Evolutionary conservation across 1,140 invertebrate species (phyloP).

Genomic region (Idris sp.): DNA sequence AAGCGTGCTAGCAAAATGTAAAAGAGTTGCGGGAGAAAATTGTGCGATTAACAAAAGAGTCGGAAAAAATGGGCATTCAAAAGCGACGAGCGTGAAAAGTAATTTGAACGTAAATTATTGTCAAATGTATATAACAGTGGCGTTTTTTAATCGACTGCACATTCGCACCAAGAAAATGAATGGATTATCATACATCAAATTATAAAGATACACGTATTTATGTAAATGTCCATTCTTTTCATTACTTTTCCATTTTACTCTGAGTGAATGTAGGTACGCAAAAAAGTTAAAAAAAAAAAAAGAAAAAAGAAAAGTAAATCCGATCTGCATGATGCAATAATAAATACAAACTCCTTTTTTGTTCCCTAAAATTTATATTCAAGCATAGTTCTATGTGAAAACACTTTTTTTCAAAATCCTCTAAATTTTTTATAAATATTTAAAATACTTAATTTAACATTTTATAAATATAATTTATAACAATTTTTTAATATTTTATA

Average conservation of each 20-base stretch:
- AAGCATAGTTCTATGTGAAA: no score
- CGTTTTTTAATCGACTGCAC: constrained; percentile 33
- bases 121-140: constrained; percentile 4
- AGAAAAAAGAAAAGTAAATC: constrained; percentile 52
- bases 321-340: constrained; percentile 66
- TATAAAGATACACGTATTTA: no score
- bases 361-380: no score
- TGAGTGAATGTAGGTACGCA: constrained; percentile 31
- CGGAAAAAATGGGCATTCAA: constrained; percentile 11
- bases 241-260: constrained; percentile 29
- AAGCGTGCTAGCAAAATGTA: constrained; percentile 3
- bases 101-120: constrained; percentile 33
- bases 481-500: no score
- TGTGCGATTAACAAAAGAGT: constrained; percentile 19
- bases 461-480: no score
- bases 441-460: no score
- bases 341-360: constrained; percentile 73
- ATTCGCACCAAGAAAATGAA: constrained; percentile 58
- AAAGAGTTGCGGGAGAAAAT: constrained; percentile 21
- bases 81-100: constrained; percentile 8
- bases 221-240: constrained; percentile 23
- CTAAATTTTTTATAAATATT: no score
- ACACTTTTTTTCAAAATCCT: no score
- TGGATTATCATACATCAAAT: constrained; percentile 60
- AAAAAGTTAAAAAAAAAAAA: constrained; percentile 10